Evolutionary conservation across 2,888 invertebrate genomes (phyloP).

Genomic region (Epicampocera succincta): DNA sequence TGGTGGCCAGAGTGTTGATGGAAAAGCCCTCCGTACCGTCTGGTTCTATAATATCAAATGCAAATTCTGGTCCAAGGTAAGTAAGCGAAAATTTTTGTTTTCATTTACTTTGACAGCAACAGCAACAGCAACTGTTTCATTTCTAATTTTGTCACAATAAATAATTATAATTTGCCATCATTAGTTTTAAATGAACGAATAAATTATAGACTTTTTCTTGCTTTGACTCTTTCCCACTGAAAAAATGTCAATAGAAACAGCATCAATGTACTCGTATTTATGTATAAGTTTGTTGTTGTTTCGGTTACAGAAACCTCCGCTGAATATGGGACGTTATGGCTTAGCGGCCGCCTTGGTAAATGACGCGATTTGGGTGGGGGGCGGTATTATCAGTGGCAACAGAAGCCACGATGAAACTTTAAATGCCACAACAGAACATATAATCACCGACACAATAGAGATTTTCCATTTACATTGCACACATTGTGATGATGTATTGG

Average conservation of each 20-base stretch:
- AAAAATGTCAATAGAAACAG: neutral
- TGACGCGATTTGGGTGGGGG: constrained; percentile 86
- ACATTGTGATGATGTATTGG: constrained; percentile 59
- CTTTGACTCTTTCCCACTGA: constrained; percentile 11
- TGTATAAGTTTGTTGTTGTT: neutral
- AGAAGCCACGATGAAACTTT: constrained; percentile 34
- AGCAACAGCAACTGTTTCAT: no score
- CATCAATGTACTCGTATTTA: no score
- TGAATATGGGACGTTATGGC: constrained; percentile 75
- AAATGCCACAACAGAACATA: constrained; percentile 60
- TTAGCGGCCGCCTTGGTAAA: constrained; percentile 72
- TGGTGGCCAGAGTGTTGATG: constrained; percentile 86
- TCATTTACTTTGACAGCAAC: no score
- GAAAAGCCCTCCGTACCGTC: constrained; percentile 73
- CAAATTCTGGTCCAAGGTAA: constrained; percentile 73
- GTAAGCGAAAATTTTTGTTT: no score
- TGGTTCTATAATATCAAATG: constrained; percentile 72
- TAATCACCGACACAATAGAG: constrained; percentile 74
- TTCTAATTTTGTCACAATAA: constrained; percentile 12
- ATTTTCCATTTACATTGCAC: constrained; percentile 70
- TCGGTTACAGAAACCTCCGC: constrained; percentile 71
- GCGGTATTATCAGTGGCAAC: constrained; percentile 84
- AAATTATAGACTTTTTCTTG: constrained; percentile 25
- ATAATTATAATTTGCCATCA: constrained; percentile 48
- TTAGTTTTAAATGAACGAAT: constrained; percentile 38